phyloP scores from a whole-genome alignment of 2,797 vertebrate species.

The Catharus ustulatus region DNA sequence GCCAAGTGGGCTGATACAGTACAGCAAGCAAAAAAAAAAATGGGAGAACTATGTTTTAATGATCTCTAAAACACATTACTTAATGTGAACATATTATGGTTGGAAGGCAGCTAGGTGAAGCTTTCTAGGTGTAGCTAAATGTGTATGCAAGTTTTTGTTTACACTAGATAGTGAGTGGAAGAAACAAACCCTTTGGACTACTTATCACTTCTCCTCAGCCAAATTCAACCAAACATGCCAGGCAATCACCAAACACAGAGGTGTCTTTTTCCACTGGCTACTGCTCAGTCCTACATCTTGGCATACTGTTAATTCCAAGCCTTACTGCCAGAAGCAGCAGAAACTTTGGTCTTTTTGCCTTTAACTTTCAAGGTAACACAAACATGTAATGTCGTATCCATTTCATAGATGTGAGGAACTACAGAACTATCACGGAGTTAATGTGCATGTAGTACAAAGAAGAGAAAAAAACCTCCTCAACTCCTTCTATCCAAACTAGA shows the following conservation, averaged over 20 bases:
- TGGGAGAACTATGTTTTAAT: background rate
- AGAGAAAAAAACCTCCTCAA: background rate
- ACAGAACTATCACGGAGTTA: background rate
- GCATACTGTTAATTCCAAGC: conserved; percentile 12
- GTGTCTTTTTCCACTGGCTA: conserved; percentile 55
- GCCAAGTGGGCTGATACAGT: background rate
- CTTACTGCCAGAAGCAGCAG: conserved; percentile 30
- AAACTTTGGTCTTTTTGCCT: conserved; percentile 40
- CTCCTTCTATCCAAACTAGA: background rate
- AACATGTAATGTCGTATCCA: conserved; percentile 1
- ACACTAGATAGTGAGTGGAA: background rate
- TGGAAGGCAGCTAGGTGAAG: background rate
- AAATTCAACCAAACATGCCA: conserved; percentile 34
- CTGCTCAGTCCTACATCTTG: conserved; percentile 54
- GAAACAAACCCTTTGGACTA: conserved; percentile 19
- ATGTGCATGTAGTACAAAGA: background rate
- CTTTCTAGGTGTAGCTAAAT: conserved; percentile 6
- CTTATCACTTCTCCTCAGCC: background rate
- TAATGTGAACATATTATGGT: background rate
- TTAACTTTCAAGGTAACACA: conserved; percentile 60
- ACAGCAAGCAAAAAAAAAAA: background rate
- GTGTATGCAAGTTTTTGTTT: background rate
- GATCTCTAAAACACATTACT: background rate
- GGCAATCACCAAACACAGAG: conserved; percentile 36
- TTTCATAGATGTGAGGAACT: background rate